Base-by-base conservation (phyloP, 2,888 invertebrate species). In the Cecidostiba fungosa region DNA sequence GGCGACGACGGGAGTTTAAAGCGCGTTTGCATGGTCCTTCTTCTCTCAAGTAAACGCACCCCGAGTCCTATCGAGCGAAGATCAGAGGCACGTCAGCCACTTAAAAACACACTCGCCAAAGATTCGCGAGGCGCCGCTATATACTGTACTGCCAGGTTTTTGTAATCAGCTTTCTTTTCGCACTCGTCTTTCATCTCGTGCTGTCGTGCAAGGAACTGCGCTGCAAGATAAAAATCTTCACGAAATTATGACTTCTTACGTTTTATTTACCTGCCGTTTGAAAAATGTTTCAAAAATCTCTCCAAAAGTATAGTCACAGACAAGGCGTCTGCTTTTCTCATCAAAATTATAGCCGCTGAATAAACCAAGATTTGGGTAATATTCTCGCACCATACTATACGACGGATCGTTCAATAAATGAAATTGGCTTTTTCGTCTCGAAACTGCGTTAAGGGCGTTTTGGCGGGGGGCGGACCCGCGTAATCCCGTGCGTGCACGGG, bases 211-310 rank as follows among this genome's bases (percentile, higher is more conserved):
- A 10, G 32, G 43, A 43, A 43, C 43, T 19, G 19, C 29, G 14
- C 69, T 29, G 16, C n/a, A 36, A 39, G 72, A 72, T n/a, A 8
- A 72, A 72, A 72, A 72, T n/a, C n/a, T n/a, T n/a, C n/a, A n/a
- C n/a, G n/a, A n/a, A n/a, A n/a, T n/a, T n/a, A n/a, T n/a, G n/a
- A n/a, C n/a, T n/a, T n/a, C n/a, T n/a, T n/a, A n/a, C n/a, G n/a
- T n/a, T n/a, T n/a, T n/a, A n/a, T 39, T 39, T 39, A 0, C 0
- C 39, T 39, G 39, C 36, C 36, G 6, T 36, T 36, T 0, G 8
- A 39, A 39, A 39, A 39, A 39, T 8, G 39, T 39, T 8, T 39
- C 0, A 8, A 39, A 39, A 5, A 8, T n/a, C n/a, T n/a, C n/a
- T n/a, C n/a, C n/a, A n/a, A n/a, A n/a, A n/a, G n/a, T n/a, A n/a